A percentile compares a stretch with the other conserved stretches of the same genome.
Conservation (phyloP, 1,140 invertebrate genomes). For the Plutomurus gul region DNA sequence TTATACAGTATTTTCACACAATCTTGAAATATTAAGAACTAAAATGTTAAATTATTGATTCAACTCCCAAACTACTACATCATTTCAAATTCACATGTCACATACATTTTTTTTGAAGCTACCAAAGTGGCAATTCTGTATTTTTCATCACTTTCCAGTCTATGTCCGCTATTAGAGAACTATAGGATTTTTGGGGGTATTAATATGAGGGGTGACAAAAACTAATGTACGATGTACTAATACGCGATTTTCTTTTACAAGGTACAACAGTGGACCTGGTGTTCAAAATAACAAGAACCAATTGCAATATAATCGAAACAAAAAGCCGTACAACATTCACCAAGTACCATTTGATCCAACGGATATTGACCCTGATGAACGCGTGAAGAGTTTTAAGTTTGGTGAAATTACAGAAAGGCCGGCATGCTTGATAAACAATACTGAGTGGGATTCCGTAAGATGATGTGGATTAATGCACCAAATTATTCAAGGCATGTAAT, state of each 20-base stretch:
- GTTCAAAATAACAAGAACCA: neutral
- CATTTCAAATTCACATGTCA: too few species aligned
- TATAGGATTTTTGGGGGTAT: too few species aligned
- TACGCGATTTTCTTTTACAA: neutral
- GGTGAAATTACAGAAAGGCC: slow-evolving; percentile 18
- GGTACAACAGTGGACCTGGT: neutral
- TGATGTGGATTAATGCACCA: neutral
- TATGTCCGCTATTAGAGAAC: too few species aligned
- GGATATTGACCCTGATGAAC: slow-evolving; percentile 33
- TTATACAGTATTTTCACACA: too few species aligned
- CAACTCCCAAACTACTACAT: too few species aligned
- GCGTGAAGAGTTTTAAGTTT: slow-evolving; percentile 28
- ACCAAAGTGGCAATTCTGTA: too few species aligned
- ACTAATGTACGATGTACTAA: too few species aligned
- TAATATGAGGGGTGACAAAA: too few species aligned
- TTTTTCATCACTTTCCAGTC: too few species aligned
- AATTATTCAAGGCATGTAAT: neutral
- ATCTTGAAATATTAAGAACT: too few species aligned
- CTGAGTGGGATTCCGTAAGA: neutral
- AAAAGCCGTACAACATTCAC: neutral
- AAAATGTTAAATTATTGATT: too few species aligned
- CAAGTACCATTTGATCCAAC: neutral
- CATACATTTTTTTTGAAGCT: too few species aligned
- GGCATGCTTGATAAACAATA: neutral
- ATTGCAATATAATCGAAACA: neutral